These are phyloP conservation scores for Portevinia maculata DNA, from an alignment of 2,888 invertebrate genomes.

Conservation along the genomic window DNA sequence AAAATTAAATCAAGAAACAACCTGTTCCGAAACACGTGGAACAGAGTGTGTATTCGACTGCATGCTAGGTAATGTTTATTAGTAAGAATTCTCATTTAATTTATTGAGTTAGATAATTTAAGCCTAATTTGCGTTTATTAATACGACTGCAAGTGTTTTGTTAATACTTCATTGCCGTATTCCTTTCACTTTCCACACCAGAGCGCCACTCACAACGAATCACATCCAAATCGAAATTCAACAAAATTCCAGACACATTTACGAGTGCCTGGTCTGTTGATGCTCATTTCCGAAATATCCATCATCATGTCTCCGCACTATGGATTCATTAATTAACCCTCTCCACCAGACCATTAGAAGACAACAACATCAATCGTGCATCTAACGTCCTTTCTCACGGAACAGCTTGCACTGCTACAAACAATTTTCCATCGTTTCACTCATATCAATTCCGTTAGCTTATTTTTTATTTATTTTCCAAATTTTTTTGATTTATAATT, in stretches of 20 bases:
- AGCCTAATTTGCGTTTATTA: too few relatives aligned
- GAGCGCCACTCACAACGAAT: too few relatives aligned
- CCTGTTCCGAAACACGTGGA: too few relatives aligned
- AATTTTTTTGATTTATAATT: constrained; percentile 64
- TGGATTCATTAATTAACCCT: constrained; percentile 66
- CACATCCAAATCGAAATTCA: too few relatives aligned
- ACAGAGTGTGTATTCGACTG: too few relatives aligned
- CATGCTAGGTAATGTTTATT: too few relatives aligned
- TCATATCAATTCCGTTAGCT: constrained; percentile 44
- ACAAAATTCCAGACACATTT: not conserved
- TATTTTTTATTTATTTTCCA: constrained; percentile 35
- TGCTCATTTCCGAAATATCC: constrained; percentile 65
- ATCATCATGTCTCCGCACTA: constrained; percentile 64
- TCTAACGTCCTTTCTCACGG: constrained; percentile 65
- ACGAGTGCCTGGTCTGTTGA: constrained; percentile 32
- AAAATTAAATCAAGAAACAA: too few relatives aligned
- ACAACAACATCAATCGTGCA: constrained; percentile 63
- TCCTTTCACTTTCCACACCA: too few relatives aligned
- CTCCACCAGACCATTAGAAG: constrained; percentile 51
- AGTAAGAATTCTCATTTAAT: too few relatives aligned
- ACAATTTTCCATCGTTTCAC: constrained; percentile 19
- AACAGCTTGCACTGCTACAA: constrained; percentile 17
- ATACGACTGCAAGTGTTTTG: too few relatives aligned
- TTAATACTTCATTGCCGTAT: too few relatives aligned
- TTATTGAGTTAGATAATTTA: too few relatives aligned